Evolutionary conservation across 2,888 invertebrate species (phyloP), one percentile per base, ranked within the genome.

Genomic region (Spodoptera littoralis): DNA sequence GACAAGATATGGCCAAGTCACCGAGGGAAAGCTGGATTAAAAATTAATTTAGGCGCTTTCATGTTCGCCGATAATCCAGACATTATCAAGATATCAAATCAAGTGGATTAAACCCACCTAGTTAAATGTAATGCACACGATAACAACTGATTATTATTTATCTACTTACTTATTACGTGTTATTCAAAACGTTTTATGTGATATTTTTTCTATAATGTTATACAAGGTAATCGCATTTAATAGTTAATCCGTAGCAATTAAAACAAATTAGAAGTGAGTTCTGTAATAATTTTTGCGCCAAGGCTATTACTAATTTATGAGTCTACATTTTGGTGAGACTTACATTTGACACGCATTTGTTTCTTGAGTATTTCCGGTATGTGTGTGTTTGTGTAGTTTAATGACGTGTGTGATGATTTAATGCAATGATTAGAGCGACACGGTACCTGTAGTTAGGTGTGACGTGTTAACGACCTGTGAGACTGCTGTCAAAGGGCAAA

Each of bases 401-500:
- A 90, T 88, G 85, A 85, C 76, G 78, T 70, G 77, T 79, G 81
- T 82, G 78, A 80, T 86, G 86, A 88, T 88, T 89, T 87, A 87
- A 90, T 88, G 81, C 80, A 81, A 84, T 76, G 76, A 78, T 71
- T 79, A 70, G 53, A 65, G 51, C 63, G 49, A 59, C 67, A 80
- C 83, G 81, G 77, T 84, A 84, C 81, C 82, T 84, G 81, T 87
- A 88, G 90, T 92, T 90, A 91, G 89, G 87, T 86, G 85, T 88
- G 90, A 92, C 84, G 88, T 91, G 93, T 88, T 93, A 94, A 94
- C 90, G 92, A 93, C 92, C 93, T 92, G 93, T 92, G 92, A 92
- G 92, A 92, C 87, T 91, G 93, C 92, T 93, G 93, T 93, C 94
- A 93, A 93, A 93, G 90, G 89, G 88, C 87, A 93, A 93, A 93